Base-by-base conservation (phyloP, 2,888 invertebrate genomes). In the Drepanosiphum platanoidis region DNA sequence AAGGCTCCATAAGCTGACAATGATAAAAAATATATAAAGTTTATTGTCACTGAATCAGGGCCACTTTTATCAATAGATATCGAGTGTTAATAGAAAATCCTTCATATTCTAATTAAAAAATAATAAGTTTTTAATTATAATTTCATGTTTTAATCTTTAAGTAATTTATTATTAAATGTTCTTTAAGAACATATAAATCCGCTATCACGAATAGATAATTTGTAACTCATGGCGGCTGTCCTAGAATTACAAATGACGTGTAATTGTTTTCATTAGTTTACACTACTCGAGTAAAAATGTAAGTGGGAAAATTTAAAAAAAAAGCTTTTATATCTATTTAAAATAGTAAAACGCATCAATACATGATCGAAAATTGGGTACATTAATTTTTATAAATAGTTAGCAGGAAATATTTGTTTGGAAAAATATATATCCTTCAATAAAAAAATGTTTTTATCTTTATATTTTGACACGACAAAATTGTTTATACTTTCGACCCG, bases 21-120 rank as follows among this genome's bases (percentile, higher is more conserved):
- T 74, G 74, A 72, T 61, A 27, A 36, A n/a, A 74, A 66, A 74
- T 70, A 22, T n/a, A n/a, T 39, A 66, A 64, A 64, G 61, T 61
- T 39, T 75, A 68, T 83, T 83, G 66, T 83, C 46, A 66, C n/a
- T 34, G 46, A 34, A 66, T 7, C 74, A 74, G 72, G 83, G 83
- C 34, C 74, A 34, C 46, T 15, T 64, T 34, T 74, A 34, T 80
- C 22, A 27, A 46, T 7, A 30, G 27, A 64, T 15, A 36, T 30
- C 1, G 78, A 68, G 27, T n/a, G 32, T 66, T n/a, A 32, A 80
- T 27, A 68, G 32, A 79, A 68, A 79, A 68, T 13, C 79, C 34
- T 79, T 79, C 58, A 18, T 58, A 58, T 61, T 58, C 15, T n/a
- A 75, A 75, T 75, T 34, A 58, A 27, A 61, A 46, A 74, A 42